phyloP scores from a whole-genome alignment of 2,797 vertebrate genomes.

The Pseudochaenichthys georgianus region DNA sequence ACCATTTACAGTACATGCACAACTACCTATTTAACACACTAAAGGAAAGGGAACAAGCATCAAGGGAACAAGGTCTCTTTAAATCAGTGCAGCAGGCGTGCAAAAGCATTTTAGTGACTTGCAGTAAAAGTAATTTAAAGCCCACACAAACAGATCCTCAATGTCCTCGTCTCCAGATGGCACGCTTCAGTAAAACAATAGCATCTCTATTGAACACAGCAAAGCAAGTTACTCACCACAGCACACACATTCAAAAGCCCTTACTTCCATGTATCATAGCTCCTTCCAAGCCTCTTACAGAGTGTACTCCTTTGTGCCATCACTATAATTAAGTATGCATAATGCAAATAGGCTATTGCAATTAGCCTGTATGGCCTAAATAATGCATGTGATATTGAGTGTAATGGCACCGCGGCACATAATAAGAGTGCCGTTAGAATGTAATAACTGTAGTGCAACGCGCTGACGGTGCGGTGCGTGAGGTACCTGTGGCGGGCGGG shows the following conservation, averaged over 20 bases:
- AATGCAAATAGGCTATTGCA: conserved; percentile 57
- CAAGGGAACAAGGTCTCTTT: no score
- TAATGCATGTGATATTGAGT: conserved; percentile 63
- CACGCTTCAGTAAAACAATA: conserved; percentile 34
- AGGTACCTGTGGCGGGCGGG: conserved; percentile 63
- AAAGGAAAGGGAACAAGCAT: no score
- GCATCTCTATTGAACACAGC: conserved; percentile 34
- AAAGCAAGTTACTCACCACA: conserved; percentile 24
- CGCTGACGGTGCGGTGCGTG: conserved; percentile 9
- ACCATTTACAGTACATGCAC: no score
- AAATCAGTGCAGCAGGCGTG: no score
- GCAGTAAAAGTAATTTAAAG: conserved; percentile 28
- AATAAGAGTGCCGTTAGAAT: conserved; percentile 52
- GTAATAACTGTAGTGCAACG: conserved; percentile 54
- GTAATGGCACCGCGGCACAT: conserved; percentile 49
- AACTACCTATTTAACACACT: no score
- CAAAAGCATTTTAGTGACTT: not conserved
- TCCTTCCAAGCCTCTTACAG: conserved; percentile 26
- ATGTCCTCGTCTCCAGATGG: conserved; percentile 58
- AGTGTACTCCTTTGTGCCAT: conserved; percentile 25
- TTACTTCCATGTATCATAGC: conserved; percentile 6
- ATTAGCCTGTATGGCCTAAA: conserved; percentile 59
- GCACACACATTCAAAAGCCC: not conserved
- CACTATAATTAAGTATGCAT: conserved; percentile 54
- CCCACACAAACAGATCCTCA: conserved; percentile 1